Conservation (phyloP, 1,140 invertebrate genomes). For the Macrosteles quadrilineatus region DNA sequence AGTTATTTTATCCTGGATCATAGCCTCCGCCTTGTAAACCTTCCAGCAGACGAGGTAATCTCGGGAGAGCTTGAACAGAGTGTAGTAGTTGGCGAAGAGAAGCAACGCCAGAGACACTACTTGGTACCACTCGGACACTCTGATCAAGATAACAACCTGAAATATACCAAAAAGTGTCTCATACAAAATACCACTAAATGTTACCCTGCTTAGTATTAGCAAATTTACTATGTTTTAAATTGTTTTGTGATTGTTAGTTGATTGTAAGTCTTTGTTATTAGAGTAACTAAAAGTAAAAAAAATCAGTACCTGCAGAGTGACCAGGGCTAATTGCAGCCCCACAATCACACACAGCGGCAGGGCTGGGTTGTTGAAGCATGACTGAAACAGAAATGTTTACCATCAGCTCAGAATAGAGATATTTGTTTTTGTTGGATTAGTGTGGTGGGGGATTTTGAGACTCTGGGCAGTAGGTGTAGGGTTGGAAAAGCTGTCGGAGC, state of each 20-base stretch:
- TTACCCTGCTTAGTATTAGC: too few species aligned
- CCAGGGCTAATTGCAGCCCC: slow-evolving; percentile 68
- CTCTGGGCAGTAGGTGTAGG: too few species aligned
- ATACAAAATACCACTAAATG: too few species aligned
- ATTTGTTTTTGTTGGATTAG: too few species aligned
- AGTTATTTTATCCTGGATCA: slow-evolving; percentile 61
- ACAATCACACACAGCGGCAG: slow-evolving; percentile 73
- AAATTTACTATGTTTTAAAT: too few species aligned
- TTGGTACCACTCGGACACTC: slow-evolving; percentile 87
- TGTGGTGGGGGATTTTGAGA: too few species aligned
- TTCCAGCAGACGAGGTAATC: slow-evolving; percentile 84
- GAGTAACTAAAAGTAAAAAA: too few species aligned
- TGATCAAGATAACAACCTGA: slow-evolving; percentile 69
- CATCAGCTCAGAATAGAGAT: slow-evolving; percentile 28
- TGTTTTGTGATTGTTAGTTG: too few species aligned
- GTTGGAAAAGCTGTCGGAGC: too few species aligned
- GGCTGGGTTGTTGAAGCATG: slow-evolving; percentile 85
- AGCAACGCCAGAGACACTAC: slow-evolving; percentile 82
- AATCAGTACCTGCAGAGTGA: slow-evolving; percentile 62
- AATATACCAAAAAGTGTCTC: too few species aligned
- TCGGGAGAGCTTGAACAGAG: slow-evolving; percentile 83
- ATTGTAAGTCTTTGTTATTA: too few species aligned
- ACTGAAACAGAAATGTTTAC: slow-evolving; percentile 58
- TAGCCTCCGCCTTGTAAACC: slow-evolving; percentile 73
- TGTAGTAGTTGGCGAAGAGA: slow-evolving; percentile 88